Evolutionary conservation across 2,888 invertebrate species (phyloP).

Genomic region (Eledona agricola): DNA sequence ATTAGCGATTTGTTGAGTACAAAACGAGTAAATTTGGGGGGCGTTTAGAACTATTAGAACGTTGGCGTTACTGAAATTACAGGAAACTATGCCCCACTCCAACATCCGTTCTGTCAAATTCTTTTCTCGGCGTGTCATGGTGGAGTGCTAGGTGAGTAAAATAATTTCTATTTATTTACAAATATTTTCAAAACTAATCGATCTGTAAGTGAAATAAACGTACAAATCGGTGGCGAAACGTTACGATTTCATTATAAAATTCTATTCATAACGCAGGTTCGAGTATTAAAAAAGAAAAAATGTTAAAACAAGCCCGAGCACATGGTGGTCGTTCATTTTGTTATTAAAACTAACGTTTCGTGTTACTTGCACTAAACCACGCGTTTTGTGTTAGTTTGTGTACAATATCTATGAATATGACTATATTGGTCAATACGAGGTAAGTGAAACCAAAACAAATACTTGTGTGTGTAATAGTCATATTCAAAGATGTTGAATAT

Average conservation of each 20-base stretch:
- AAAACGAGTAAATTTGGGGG: no score
- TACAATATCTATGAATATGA: constrained; percentile 58
- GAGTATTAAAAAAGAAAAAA: no score
- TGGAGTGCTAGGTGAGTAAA: constrained; percentile 56
- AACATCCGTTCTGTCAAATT: constrained; percentile 34
- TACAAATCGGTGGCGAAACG: neutral
- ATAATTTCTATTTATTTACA: constrained; percentile 6
- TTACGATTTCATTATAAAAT: neutral
- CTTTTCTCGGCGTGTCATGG: constrained; percentile 57
- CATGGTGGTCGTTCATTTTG: constrained; percentile 22
- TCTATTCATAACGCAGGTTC: no score
- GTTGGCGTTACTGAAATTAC: no score
- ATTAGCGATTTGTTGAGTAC: no score
- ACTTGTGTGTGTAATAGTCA: constrained; percentile 54
- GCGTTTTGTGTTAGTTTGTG: constrained; percentile 37
- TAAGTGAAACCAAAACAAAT: constrained; percentile 54
- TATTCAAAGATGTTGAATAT: constrained; percentile 62
- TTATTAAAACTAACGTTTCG: no score
- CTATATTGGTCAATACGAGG: constrained; percentile 52
- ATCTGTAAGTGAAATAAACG: neutral
- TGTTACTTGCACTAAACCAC: constrained; percentile 19
- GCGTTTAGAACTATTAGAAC: no score
- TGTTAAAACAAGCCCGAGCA: no score
- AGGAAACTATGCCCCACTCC: constrained; percentile 30
- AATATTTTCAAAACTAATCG: neutral